Conservation (phyloP, 2,797 vertebrate species). For the Dryobates pubescens region DNA sequence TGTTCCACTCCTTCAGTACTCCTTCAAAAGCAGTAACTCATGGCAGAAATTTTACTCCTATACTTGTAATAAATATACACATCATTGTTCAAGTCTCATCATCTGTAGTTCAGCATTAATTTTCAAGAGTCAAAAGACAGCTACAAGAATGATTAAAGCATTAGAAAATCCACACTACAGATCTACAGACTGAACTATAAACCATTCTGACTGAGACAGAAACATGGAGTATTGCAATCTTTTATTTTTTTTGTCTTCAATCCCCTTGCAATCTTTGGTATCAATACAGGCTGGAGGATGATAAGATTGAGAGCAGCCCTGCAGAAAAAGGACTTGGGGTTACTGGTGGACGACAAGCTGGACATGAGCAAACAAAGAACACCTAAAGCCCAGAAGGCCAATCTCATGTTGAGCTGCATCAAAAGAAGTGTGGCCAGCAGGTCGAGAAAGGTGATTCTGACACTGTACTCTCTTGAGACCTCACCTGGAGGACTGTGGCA, state of each 20-base stretch:
- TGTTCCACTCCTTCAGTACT: neutral
- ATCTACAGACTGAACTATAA: neutral
- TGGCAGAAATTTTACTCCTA: neutral
- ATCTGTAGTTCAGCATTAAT: neutral
- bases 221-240: neutral
- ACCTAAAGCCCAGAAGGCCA: no score
- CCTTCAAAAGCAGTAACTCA: neutral
- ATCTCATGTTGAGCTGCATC: no score
- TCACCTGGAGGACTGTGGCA: no score
- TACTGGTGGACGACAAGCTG: no score
- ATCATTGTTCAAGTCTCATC: neutral
- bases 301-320: no score
- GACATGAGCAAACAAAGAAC: no score
- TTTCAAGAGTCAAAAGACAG: neutral
- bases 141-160: neutral
- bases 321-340: no score
- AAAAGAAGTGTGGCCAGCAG: no score
- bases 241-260: neutral
- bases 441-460: no score
- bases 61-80: neutral
- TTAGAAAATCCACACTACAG: neutral
- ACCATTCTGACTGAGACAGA: neutral
- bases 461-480: no score
- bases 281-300: no score
- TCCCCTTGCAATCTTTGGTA: neutral